Evolutionary conservation across 2,797 vertebrate species (phyloP).

Genomic region (Acridotheres tristis): DNA sequence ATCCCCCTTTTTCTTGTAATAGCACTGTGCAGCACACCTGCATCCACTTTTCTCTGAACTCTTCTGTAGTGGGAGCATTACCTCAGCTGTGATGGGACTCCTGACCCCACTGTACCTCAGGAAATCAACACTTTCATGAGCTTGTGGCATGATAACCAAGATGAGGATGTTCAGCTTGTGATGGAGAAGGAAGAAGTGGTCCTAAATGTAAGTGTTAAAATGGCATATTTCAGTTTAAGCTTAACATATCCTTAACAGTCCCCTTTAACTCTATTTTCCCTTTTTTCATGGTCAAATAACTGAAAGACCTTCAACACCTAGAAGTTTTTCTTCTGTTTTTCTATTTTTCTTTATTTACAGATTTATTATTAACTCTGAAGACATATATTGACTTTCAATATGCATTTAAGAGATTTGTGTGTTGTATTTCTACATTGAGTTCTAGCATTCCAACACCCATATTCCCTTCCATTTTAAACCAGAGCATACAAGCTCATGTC

Average conservation of each 20-base stretch:
- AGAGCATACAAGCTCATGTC: neutral
- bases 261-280: rapidly evolving
- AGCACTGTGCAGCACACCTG: neutral
- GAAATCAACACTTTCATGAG: conserved; percentile 90
- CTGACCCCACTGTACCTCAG: conserved; percentile 81
- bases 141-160: conserved; percentile 84
- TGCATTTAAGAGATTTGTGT: neutral
- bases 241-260: neutral
- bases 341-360: neutral
- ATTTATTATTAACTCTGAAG: neutral
- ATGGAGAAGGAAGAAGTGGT: conserved; percentile 80
- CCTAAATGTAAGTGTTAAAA: conserved; percentile 77
- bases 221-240: neutral
- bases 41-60: neutral
- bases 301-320: neutral
- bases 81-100: conserved; percentile 82
- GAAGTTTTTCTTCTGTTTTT: neutral
- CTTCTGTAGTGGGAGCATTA: conserved; percentile 88
- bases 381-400: neutral
- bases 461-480: neutral
- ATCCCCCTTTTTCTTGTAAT: neutral
- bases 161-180: conserved; percentile 75
- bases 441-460: neutral
- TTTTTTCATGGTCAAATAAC: neutral
- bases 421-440: neutral